These are phyloP conservation scores for Venustaconcha ellipsiformis DNA, from an alignment of 1,140 invertebrate genomes.

Conservation along the genomic window DNA sequence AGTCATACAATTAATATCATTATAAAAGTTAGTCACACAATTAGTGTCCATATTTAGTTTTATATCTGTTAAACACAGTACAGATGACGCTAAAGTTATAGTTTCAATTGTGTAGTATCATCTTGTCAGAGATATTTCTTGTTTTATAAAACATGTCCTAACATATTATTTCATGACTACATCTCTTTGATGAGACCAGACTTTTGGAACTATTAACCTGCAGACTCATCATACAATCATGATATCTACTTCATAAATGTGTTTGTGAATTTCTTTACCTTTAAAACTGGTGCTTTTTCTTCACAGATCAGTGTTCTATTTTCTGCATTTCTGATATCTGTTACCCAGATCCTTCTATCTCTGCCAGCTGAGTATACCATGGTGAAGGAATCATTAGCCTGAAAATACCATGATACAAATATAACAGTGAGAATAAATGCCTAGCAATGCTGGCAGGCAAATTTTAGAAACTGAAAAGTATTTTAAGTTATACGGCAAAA, in stretches of 20 bases:
- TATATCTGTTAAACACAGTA: too few relatives aligned
- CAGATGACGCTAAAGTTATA: too few relatives aligned
- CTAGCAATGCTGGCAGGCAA: neutral
- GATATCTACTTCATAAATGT: neutral
- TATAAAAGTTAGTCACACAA: too few relatives aligned
- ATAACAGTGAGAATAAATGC: neutral
- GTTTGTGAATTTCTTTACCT: constrained; percentile 67
- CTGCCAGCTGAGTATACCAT: constrained; percentile 95
- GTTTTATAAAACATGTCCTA: neutral
- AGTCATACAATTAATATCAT: too few relatives aligned
- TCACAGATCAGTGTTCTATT: constrained; percentile 90
- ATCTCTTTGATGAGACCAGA: neutral
- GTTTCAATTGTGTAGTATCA: too few relatives aligned
- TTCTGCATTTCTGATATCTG: constrained; percentile 90
- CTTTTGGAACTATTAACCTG: too few relatives aligned
- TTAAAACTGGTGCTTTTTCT: constrained; percentile 93
- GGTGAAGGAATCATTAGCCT: constrained; percentile 92
- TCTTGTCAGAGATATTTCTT: too few relatives aligned
- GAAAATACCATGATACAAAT: constrained; percentile 47
- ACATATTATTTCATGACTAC: neutral
- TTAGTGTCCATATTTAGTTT: too few relatives aligned
- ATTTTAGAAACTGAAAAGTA: neutral
- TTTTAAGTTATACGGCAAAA: neutral
- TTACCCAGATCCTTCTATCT: constrained; percentile 93
- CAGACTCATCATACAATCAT: neutral